Evolutionary conservation across 2,797 vertebrate species (phyloP), one percentile per base, ranked within the genome.

Genomic region (Rhinoraja longicauda): DNA sequence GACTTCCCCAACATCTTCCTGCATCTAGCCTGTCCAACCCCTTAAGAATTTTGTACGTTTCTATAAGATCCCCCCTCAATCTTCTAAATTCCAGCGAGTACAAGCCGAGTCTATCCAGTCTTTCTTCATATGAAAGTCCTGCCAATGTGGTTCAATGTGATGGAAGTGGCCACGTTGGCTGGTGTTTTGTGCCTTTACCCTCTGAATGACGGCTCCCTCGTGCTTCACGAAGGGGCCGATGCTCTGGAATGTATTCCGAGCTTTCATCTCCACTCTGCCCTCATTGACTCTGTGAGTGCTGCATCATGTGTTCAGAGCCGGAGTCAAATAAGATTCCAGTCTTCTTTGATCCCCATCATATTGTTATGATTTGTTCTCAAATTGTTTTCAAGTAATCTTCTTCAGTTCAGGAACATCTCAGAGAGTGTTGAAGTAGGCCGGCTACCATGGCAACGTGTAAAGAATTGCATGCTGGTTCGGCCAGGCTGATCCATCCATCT

Each of bases 401-500:
- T 21, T 88, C 84, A 64, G 3, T 64, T 88, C 59, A 67, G 84
- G 84, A 88, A 36, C 53, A 88, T 17, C 8, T 67, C n/a, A 17
- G 5, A 17, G 5, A 64, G 64, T 88, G 62, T 67, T 67, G 70
- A 32, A 36, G 64, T 67, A 36, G 15, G 17, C 62, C 67, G n/a
- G 62, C n/a, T 0, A 19, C n/a, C 84, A 88, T 88, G 59, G 62
- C 84, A 88, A 88, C 84, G 21, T 32, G 8, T 5, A 19, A 64
- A 7, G 32, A 88, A 88, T 10, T 88, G 84, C 64, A 88, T 88
- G 62, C 84, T 36, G 15, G 62, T 84, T 86, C 86, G 82, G 82
- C 59, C 75, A 32, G 12, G 10, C 10, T 19, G 78, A 15, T 19
- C 59, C 21, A 67, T 88, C 59, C 36, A 45, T 32, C 17, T 67